phyloP scores from a whole-genome alignment of 2,797 vertebrate species.

The Staurois parvus region DNA sequence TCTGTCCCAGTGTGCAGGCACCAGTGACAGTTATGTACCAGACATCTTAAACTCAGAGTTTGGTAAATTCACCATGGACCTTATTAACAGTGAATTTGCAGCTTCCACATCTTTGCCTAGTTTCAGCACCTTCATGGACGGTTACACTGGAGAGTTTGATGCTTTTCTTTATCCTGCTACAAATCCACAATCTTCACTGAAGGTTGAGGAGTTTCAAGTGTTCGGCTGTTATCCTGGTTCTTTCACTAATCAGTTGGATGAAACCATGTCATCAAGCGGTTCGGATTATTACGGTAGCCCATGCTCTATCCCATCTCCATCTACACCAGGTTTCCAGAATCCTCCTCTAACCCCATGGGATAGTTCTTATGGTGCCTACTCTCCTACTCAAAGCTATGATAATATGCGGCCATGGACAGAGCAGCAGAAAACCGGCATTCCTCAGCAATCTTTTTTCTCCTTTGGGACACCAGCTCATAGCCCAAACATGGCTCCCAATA shows the following conservation, averaged over 20 bases:
- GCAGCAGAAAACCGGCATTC: slow-evolving; percentile 73
- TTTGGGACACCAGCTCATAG: slow-evolving; percentile 74
- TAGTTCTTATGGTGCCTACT: slow-evolving; percentile 84
- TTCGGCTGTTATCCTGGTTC: slow-evolving; percentile 90
- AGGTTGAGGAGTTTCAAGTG: slow-evolving; percentile 90
- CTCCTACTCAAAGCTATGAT: slow-evolving; percentile 81
- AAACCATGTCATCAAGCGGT: slow-evolving; percentile 85
- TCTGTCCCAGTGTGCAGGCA: slow-evolving; percentile 73
- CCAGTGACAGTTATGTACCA: slow-evolving; percentile 80
- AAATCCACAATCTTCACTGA: slow-evolving; percentile 77
- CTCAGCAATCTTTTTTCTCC: slow-evolving; percentile 83
- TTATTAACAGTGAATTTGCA: slow-evolving; percentile 73
- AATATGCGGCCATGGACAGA: slow-evolving; percentile 82
- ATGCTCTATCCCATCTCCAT: slow-evolving; percentile 83
- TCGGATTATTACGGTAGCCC: slow-evolving; percentile 92
- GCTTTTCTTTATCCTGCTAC: slow-evolving; percentile 85
- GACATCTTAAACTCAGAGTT: slow-evolving; percentile 86
- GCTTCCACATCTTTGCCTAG: slow-evolving; percentile 83
- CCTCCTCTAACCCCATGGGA: slow-evolving; percentile 86
- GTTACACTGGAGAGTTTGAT: slow-evolving; percentile 85
- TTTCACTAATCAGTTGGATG: slow-evolving; percentile 82
- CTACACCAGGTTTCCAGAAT: slow-evolving; percentile 85
- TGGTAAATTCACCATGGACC: slow-evolving; percentile 83
- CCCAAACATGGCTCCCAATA: slow-evolving; percentile 64
- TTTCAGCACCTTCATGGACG: slow-evolving; percentile 88